These are phyloP conservation scores for Leiothrix lutea DNA, from an alignment of 2,113 vertebrate genomes.

Conservation along the genomic window DNA sequence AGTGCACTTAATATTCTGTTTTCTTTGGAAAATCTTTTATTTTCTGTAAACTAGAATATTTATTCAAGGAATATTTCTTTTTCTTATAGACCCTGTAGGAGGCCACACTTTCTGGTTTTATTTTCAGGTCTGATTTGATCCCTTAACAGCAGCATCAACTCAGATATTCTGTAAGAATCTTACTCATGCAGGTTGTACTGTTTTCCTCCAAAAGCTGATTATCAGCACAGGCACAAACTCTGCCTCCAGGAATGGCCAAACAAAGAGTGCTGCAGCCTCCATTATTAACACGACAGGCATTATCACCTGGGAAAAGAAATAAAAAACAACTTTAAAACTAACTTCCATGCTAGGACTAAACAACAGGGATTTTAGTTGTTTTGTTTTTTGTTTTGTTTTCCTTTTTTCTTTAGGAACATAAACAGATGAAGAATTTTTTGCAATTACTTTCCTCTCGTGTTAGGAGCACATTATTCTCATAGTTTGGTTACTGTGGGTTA, in stretches of 20 bases:
- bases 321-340: not conserved
- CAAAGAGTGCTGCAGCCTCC: slow-evolving; percentile 93
- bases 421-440: not conserved
- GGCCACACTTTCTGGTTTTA: not conserved
- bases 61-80: not conserved
- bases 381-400: no score
- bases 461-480: not conserved
- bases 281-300: slow-evolving; percentile 92
- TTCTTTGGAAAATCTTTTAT: not conserved
- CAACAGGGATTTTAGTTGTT: not conserved
- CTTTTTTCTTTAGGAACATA: not conserved
- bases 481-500: not conserved
- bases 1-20: not conserved
- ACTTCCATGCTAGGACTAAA: not conserved
- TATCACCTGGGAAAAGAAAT: slow-evolving; percentile 83
- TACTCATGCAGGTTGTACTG: slow-evolving; percentile 91
- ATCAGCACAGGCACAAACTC: slow-evolving; percentile 96
- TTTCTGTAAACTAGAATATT: not conserved
- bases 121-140: not conserved
- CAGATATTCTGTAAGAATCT: slow-evolving; percentile 41
- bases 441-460: not conserved
- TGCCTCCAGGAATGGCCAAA: slow-evolving; percentile 90
- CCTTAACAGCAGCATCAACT: not conserved
- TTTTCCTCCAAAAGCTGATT: slow-evolving; percentile 93
- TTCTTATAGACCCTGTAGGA: not conserved